phyloP scores from a whole-genome alignment of 2,797 vertebrate genomes.

The Platyrinchus mystaceus region DNA sequence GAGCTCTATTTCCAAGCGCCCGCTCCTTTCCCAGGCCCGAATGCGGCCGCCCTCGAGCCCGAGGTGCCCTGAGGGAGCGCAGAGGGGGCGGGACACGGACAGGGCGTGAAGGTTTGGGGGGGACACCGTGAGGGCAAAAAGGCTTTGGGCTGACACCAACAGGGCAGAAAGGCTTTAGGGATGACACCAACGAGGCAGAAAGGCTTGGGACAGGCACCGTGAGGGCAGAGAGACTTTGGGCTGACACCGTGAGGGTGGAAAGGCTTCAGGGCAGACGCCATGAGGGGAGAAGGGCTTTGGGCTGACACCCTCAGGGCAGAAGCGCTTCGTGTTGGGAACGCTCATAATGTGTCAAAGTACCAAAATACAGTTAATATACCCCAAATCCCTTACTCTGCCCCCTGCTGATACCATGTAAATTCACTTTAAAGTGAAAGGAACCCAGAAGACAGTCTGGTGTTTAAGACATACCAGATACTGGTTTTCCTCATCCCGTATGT shows the following conservation, averaged over 20 bases:
- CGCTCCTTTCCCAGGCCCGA: rapidly evolving
- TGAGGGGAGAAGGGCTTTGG: neutral
- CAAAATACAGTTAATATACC: rapidly evolving
- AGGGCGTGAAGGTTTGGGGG: neutral
- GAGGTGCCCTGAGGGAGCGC: rapidly evolving
- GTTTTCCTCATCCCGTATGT: rapidly evolving
- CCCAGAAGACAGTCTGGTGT: rapidly evolving
- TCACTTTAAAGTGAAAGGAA: rapidly evolving
- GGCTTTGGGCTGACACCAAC: neutral
- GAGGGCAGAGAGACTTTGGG: neutral
- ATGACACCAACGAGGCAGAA: neutral
- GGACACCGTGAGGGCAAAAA: neutral
- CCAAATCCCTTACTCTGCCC: neutral
- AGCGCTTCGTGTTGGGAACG: rapidly evolving
- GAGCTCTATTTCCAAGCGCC: rapidly evolving
- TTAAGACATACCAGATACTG: rapidly evolving
- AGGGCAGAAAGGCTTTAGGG: neutral
- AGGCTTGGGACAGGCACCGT: too few species aligned
- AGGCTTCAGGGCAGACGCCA: neutral
- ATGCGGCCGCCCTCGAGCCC: rapidly evolving
- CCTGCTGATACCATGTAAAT: neutral
- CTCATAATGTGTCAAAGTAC: rapidly evolving
- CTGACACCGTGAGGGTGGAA: neutral
- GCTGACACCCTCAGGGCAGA: neutral
- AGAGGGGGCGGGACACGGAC: neutral